A percentile compares a stretch with the other conserved stretches of the same genome.
Evolutionary conservation across 2,113 vertebrate genomes (phyloP).

Genomic region (Numenius arquata): DNA sequence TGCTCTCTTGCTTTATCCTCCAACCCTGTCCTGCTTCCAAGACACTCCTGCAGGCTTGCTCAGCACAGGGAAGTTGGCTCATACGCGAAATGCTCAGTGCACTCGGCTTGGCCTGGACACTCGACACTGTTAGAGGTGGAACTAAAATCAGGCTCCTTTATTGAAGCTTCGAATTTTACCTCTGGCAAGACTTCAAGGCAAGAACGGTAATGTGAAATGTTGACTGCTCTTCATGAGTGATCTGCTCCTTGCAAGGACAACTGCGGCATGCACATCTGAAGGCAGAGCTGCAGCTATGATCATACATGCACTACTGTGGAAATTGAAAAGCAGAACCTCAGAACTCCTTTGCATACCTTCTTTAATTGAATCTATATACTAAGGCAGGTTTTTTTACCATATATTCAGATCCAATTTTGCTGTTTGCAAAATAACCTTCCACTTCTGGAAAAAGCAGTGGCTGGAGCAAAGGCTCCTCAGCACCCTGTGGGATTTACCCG

Average conservation of each 20-base stretch:
- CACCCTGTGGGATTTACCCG: not conserved
- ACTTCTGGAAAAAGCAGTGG: not conserved
- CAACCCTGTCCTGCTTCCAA: not conserved
- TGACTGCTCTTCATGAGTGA: not conserved
- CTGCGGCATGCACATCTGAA: not conserved
- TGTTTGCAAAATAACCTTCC: not conserved
- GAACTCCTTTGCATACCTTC: not conserved
- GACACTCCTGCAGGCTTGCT: not conserved
- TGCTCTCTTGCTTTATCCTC: not conserved
- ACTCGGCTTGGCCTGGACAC: not conserved
- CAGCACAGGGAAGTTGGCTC: not conserved
- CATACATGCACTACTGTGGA: not conserved
- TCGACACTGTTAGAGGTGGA: not conserved
- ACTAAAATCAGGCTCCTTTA: not conserved
- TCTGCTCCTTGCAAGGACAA: not conserved
- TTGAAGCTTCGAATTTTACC: not conserved
- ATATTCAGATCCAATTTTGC: not conserved
- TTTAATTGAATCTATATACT: not conserved
- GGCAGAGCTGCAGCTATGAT: not conserved
- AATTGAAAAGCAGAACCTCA: not conserved
- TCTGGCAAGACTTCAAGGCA: not conserved
- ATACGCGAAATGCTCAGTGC: not conserved
- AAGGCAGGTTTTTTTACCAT: not conserved
- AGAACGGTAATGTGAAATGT: not conserved
- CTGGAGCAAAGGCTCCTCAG: not conserved